Evolutionary conservation across 2,797 vertebrate species (phyloP), one percentile per base, ranked within the genome.

Genomic region (Thalassophryne amazonica): DNA sequence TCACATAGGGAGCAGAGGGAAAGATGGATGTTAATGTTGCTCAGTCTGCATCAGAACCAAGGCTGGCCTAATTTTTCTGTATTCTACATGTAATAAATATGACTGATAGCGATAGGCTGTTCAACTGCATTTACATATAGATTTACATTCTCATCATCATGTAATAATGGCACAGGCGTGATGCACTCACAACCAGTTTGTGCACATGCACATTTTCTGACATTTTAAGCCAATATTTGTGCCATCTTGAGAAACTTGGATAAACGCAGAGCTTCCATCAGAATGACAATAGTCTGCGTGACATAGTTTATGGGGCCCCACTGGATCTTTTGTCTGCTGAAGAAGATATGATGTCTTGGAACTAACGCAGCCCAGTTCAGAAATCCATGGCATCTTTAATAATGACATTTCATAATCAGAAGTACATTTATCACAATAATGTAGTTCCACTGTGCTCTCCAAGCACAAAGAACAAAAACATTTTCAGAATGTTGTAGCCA

Each of bases 81-180:
- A 71, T 68, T 74, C 43, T 67, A 31, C n/a, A 8, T 59, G 62
- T 67, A 61, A 57, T 78, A 77, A 87, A 83, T 85, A 81, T 82
- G 83, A 87, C 83, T 83, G 82, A 85, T 85, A 76, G 78, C 23
- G 53, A 84, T 69, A 81, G 71, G 72, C 65, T 79, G 67, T 69
- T 79, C 74, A 81, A 86, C 81, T 76, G 70, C 85, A 87, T 88
- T 88, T 88, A 85, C 85, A 88, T 87, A 77, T 77, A 82, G 71
- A 87, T 84, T 86, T 81, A 86, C 83, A 80, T 79, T 86, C 57
- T 76, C 71, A 84, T 84, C 79, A 83, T 78, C 65, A 71, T 72
- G 72, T 76, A 76, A 80, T 87, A 84, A 83, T 80, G 62, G 72
- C 43, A 39, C 38, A 62, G 37, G 48, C 69, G 80, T 64, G 60